Percentiles rank a stretch among this genome's conserved stretches.
phyloP scores from a whole-genome alignment of 2,888 invertebrate genomes.

The Meiosimyza decipiens region DNA sequence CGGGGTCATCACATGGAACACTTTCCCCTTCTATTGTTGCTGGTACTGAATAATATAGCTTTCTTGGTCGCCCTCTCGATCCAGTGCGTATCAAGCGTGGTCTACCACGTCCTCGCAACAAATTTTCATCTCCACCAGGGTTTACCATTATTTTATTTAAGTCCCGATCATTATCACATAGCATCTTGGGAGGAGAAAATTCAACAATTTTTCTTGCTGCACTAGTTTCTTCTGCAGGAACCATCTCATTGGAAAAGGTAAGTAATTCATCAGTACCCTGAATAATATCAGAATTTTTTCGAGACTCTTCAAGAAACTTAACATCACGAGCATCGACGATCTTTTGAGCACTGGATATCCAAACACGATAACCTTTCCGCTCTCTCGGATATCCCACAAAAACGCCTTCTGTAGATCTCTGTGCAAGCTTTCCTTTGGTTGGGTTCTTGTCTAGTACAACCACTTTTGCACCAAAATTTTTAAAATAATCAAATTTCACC shows the following conservation, averaged over 20 bases:
- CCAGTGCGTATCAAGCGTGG: too few relatives aligned
- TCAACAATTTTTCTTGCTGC: too few relatives aligned
- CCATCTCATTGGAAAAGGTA: background rate
- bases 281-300: background rate
- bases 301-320: conserved; percentile 21
- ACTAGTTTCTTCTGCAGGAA: too few relatives aligned
- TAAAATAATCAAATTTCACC: conserved; percentile 52
- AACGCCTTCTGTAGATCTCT: conserved; percentile 35
- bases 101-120: too few relatives aligned
- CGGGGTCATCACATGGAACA: too few relatives aligned
- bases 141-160: too few relatives aligned
- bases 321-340: conserved; percentile 34
- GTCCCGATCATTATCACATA: too few relatives aligned
- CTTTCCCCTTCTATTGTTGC: too few relatives aligned
- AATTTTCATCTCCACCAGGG: too few relatives aligned
- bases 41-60: too few relatives aligned
- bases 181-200: too few relatives aligned
- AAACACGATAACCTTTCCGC: conserved; percentile 36
- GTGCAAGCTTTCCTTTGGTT: conserved; percentile 32
- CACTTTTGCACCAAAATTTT: conserved; percentile 59
- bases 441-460: conserved; percentile 45
- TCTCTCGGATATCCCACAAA: conserved; percentile 38
- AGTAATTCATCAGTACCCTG: background rate
- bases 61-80: too few relatives aligned
- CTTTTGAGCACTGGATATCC: conserved; percentile 25